These are phyloP conservation scores for Pasiphila rectangulata DNA, from an alignment of 2,888 invertebrate species.

Conservation along the genomic window DNA sequence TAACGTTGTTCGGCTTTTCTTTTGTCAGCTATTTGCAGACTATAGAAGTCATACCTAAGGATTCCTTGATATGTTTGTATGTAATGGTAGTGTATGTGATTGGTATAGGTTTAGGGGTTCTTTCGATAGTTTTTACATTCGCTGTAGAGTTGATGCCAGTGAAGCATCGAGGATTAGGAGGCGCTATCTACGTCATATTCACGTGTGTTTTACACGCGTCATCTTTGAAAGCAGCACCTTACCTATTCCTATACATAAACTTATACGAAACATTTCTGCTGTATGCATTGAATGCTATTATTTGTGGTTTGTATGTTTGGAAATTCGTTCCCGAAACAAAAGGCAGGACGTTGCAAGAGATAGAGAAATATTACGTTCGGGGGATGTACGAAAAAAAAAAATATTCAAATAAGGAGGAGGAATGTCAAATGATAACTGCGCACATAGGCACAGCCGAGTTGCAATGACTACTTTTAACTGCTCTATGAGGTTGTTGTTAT, in stretches of 20 bases:
- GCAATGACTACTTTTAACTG: too few species aligned
- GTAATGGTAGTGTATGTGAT: constrained; percentile 19
- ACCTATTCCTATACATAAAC: constrained; percentile 22
- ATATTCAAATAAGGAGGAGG: neutral
- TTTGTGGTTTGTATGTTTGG: constrained; percentile 26
- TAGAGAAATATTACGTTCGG: constrained; percentile 24
- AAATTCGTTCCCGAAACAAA: constrained; percentile 32
- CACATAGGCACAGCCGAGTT: too few species aligned
- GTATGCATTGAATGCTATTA: constrained; percentile 15
- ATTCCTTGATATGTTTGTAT: constrained; percentile 23
- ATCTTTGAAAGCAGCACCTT: constrained; percentile 24
- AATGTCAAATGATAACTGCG: neutral
- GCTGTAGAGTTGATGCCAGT: constrained; percentile 30
- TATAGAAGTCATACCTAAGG: constrained; percentile 10
- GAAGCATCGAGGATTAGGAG: constrained; percentile 26
- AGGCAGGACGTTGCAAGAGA: constrained; percentile 27
- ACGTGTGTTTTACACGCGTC: constrained; percentile 21
- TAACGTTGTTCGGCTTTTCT: constrained; percentile 5
- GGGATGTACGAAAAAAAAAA: constrained; percentile 7
- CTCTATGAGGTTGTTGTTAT: too few species aligned
- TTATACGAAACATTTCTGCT: constrained; percentile 27
- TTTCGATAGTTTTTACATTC: constrained; percentile 14
- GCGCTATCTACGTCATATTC: constrained; percentile 24
- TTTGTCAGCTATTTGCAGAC: constrained; percentile 18
- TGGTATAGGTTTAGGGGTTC: constrained; percentile 17